Evolutionary conservation across 2,888 invertebrate genomes (phyloP), one percentile per base, ranked within the genome.

Genomic region (Ctena decussata): DNA sequence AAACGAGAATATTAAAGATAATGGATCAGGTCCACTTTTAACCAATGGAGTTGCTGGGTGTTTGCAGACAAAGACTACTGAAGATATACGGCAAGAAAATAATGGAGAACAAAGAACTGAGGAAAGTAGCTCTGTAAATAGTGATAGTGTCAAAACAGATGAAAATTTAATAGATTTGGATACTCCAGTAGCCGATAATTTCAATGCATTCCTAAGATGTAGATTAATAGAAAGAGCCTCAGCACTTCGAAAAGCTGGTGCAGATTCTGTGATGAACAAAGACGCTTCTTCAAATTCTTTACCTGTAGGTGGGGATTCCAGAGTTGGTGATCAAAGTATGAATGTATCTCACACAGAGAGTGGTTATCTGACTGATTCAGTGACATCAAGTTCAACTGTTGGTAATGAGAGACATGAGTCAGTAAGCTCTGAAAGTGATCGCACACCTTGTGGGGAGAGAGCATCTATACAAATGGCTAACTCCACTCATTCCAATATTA

Each of bases 291-390:
- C 41, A 5, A 72, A 27, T 24, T 70, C 70, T 39, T 3, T 24
- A 15, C 24, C 27, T 44, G 24, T 27, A 12, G 70, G 24, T 46
- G 53, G 18, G 15, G 70, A 21, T 3, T 73, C 12, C 35, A 77
- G 69, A 37, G 57, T 41, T 74, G 12, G 37, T 46, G 35, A 32
- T 1, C 65, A 65, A 35, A 35, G 57, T 27, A 77, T 87, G 77
- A 53, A 76, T 77, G 80, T 49, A 8, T 89, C 89, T 18, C 84
- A 84, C 27, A 77, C 82, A 70, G 89, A 89, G 70, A 89, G 89
- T 80, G 89, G 89, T 8, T 89, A 89, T 80, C 73, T 89, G 35
- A 89, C 89, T 30, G 89, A 86, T 49, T 89, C 89, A 32, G 77
- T 86, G 65, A 81, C 82, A 15, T 85, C 84, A 6, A n/a, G 15